These are phyloP conservation scores for Chrysopilus asiliformis DNA, from an alignment of 2,888 invertebrate species.

Conservation along the genomic window DNA sequence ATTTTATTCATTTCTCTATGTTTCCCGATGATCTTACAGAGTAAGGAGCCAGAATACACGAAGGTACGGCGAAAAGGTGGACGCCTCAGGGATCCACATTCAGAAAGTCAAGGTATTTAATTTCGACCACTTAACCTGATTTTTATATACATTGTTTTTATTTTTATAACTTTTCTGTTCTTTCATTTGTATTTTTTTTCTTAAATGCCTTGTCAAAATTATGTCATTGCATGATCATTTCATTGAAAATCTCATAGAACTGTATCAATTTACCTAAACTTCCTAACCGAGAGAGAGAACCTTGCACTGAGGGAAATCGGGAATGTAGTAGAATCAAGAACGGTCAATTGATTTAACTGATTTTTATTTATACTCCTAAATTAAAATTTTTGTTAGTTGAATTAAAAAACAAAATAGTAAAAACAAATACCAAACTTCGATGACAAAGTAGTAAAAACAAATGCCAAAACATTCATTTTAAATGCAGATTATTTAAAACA, in stretches of 20 bases:
- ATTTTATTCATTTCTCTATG: conserved; percentile 14
- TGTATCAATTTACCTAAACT: no score
- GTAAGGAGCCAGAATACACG: conserved; percentile 70
- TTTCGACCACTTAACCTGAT: background rate
- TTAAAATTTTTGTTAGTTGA: no score
- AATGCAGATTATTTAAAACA: no score
- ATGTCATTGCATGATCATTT: conserved; percentile 9
- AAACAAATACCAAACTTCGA: no score
- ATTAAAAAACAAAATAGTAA: no score
- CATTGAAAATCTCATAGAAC: conserved; percentile 5
- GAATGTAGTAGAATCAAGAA: no score
- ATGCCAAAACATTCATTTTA: no score
- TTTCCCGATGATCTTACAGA: conserved; percentile 35
- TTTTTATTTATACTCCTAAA: no score
- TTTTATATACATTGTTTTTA: background rate
- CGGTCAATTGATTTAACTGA: no score
- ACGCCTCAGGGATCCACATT: conserved; percentile 63
- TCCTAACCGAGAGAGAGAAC: no score
- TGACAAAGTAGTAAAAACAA: no score
- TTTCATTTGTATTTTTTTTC: background rate
- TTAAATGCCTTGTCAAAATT: conserved; percentile 4
- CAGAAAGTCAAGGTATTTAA: conserved; percentile 62
- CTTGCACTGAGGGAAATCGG: no score
- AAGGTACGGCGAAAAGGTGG: conserved; percentile 74
- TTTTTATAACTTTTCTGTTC: background rate